Conservation (phyloP, 2,888 invertebrate genomes). For the Orthosia gothica region DNA sequence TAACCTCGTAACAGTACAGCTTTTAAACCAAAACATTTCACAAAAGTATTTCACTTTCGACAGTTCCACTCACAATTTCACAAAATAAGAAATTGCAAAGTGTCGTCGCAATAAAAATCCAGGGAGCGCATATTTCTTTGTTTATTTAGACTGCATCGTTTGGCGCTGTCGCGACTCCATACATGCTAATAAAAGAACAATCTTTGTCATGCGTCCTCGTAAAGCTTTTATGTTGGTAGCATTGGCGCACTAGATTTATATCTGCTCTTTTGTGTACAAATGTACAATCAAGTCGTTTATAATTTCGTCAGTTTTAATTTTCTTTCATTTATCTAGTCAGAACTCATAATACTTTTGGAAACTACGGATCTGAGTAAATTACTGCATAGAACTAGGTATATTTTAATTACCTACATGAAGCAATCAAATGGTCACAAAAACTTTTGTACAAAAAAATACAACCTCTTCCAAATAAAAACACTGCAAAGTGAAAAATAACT, state of each 20-base stretch:
- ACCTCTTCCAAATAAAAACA: no score
- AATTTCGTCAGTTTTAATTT: no score
- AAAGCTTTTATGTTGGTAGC: constrained; percentile 51
- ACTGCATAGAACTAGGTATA: no score
- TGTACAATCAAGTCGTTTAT: no score
- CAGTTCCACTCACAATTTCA: constrained; percentile 10
- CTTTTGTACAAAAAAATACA: no score
- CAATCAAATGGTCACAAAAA: no score
- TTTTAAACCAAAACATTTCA: constrained; percentile 36
- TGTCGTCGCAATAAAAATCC: constrained; percentile 51
- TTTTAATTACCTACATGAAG: no score
- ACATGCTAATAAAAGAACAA: constrained; percentile 53
- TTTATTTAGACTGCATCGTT: constrained; percentile 42
- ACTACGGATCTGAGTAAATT: no score
- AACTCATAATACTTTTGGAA: no score
- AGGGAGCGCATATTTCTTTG: constrained; percentile 47
- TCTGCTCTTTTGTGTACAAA: constrained; percentile 23
- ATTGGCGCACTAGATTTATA: constrained; percentile 53
- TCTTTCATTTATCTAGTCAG: no score
- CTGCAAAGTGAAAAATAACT: no score
- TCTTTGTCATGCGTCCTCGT: constrained; percentile 41
- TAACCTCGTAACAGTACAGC: background rate
- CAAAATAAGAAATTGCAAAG: constrained; percentile 35
- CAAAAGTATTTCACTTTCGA: constrained; percentile 31
- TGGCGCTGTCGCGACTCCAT: constrained; percentile 31